Percentiles rank a stretch among this genome's conserved stretches.
These are phyloP conservation scores for Bagarius yarrelli DNA, from an alignment of 2,113 vertebrate species.

Conservation along the genomic window DNA sequence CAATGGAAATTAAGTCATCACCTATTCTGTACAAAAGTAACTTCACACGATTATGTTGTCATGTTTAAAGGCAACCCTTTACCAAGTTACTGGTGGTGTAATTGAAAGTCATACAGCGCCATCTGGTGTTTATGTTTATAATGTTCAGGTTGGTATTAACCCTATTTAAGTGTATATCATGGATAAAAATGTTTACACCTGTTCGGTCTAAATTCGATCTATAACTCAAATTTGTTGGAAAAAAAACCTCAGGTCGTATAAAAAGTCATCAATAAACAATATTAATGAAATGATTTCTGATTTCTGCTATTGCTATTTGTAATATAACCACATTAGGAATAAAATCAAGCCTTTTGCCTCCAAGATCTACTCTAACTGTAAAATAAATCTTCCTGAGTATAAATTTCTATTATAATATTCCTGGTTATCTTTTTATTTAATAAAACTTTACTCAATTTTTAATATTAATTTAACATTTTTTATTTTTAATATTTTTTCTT, in stretches of 20 bases:
- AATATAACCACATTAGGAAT: neutral
- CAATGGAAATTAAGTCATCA: neutral
- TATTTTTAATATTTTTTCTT: no score
- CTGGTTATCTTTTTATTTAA: no score
- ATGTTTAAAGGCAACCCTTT: neutral
- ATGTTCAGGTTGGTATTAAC: neutral
- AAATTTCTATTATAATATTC: no score
- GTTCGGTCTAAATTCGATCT: neutral
- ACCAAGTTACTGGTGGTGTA: neutral
- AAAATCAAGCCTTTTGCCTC: neutral
- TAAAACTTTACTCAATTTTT: no score
- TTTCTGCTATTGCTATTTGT: neutral
- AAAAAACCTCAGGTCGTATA: neutral
- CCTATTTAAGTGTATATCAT: neutral
- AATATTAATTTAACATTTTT: no score
- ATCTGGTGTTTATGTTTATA: conserved; percentile 12
- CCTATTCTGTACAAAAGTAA: neutral
- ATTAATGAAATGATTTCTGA: neutral
- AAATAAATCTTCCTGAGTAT: no score
- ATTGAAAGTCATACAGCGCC: neutral
- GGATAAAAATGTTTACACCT: neutral
- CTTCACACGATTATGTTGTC: neutral
- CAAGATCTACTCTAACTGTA: no score
- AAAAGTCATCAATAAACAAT: neutral
- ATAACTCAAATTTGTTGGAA: neutral